Evolutionary conservation across 2,113 vertebrate species (phyloP), one percentile per base, ranked within the genome.

Genomic region (Telmatochromis bifrenatus): DNA sequence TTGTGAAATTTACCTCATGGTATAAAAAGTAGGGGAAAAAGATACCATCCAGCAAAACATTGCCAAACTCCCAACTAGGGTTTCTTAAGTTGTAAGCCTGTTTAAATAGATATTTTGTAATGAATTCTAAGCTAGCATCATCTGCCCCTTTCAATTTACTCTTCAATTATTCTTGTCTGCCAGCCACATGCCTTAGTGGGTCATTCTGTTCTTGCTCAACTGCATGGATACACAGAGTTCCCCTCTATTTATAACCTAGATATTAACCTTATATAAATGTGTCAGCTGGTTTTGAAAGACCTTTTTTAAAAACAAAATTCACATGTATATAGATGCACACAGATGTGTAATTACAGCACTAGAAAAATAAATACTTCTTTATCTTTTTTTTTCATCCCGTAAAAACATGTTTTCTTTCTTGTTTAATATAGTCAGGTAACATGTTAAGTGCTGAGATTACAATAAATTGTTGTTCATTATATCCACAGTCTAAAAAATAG

Each of bases 401-500:
- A 19, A 28, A 75, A 49, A 47, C 17, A 42, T 12, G 9, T 73
- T 45, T 73, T 75, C 23, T 47, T 8, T 77, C 9, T 47, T 2
- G 1, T 82, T 1, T 47, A 62, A 1, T 81, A 28, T 26, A 19
- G 53, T 21, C 12, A 15, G 8, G 14, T 42, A 45, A 19, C 37
- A 42, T 77, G 23, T 45, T 37, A 54, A 37, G 35, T 62, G 14
- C 60, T 82, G 15, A 9, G 6, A 26, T 39, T 33, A 31, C 14
- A 68, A 10, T 85, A 26, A 65, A 51, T 87, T 6, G 53, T 5
- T 31, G 77, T 53, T 11, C 5, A 65, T 84, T 60, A 1, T 86
- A 7, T 81, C 54, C 19, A 10, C 81, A 97, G 96, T 82, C 55
- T 96, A 3, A 93, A 87, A 51, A 92, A 93, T 5, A 91, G 94